Evolutionary conservation across 2,797 vertebrate genomes (phyloP).

Genomic region (Sebastes umbrosus): DNA sequence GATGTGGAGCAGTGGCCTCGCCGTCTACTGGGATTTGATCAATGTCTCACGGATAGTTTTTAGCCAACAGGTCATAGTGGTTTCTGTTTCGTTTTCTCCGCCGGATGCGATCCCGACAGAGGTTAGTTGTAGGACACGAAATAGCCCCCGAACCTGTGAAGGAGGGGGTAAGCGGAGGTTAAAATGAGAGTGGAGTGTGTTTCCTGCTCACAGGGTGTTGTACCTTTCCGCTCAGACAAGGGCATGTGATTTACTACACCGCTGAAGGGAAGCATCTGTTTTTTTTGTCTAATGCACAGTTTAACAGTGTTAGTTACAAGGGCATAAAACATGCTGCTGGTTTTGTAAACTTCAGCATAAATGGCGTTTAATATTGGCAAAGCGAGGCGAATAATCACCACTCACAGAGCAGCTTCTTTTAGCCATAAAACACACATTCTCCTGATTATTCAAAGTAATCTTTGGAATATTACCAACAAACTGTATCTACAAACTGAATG

Average conservation of each 20-base stretch:
- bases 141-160: slow-evolving; percentile 38
- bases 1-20: slow-evolving; percentile 25
- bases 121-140: slow-evolving; percentile 72
- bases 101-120: slow-evolving; percentile 53
- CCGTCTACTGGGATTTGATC: slow-evolving; percentile 52
- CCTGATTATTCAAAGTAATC: slow-evolving; percentile 43
- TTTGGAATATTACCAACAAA: slow-evolving; percentile 12
- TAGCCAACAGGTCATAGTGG: slow-evolving; percentile 51
- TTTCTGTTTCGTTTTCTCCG: slow-evolving; percentile 23
- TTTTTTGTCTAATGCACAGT: slow-evolving; percentile 71
- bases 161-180: slow-evolving; percentile 66
- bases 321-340: slow-evolving; percentile 68
- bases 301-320: slow-evolving; percentile 80
- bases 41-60: slow-evolving; percentile 53
- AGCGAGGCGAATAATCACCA: slow-evolving; percentile 61
- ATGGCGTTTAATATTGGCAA: slow-evolving; percentile 69
- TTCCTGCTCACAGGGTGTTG: slow-evolving; percentile 56
- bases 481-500: slow-evolving; percentile 18
- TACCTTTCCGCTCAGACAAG: slow-evolving; percentile 66
- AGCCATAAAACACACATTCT: slow-evolving; percentile 51
- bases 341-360: slow-evolving; percentile 75
- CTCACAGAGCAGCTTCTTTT: slow-evolving; percentile 23
- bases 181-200: slow-evolving; percentile 54
- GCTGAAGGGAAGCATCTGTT: slow-evolving; percentile 74
- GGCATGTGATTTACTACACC: slow-evolving; percentile 76